These are phyloP conservation scores for Drosophila bocki DNA, from an alignment of 1,140 invertebrate genomes.

Conservation along the genomic window DNA sequence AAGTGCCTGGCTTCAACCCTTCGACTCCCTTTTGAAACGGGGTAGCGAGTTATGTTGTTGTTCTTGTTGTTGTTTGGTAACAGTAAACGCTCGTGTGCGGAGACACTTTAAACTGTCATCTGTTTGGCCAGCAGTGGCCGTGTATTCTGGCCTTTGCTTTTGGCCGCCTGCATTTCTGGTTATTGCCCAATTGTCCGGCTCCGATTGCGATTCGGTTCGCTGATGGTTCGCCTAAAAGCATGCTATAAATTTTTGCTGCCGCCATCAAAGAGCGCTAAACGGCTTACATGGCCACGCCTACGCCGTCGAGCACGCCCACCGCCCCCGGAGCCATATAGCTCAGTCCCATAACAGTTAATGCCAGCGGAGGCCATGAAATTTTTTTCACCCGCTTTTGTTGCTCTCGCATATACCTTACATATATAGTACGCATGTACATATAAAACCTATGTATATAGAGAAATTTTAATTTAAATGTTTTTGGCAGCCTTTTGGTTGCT, in stretches of 20 bases:
- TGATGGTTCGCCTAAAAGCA: slow-evolving; percentile 49
- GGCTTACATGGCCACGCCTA: slow-evolving; percentile 70
- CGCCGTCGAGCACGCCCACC: slow-evolving; percentile 16
- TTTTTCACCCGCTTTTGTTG: slow-evolving; percentile 29
- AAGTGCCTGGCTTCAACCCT: slow-evolving; percentile 52
- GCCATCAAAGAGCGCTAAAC: slow-evolving; percentile 79
- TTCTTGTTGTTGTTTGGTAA: not conserved
- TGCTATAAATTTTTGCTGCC: slow-evolving; percentile 73
- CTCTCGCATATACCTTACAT: slow-evolving; percentile 4
- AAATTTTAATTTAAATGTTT: slow-evolving; percentile 84
- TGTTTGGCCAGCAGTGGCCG: slow-evolving; percentile 42
- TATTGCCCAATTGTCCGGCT: slow-evolving; percentile 70
- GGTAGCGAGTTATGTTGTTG: not conserved
- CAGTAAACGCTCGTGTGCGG: slow-evolving; percentile 4
- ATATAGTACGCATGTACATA: slow-evolving; percentile 11
- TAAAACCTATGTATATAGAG: slow-evolving; percentile 28
- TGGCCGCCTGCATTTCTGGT: slow-evolving; percentile 58
- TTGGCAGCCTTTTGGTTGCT: slow-evolving; percentile 68
- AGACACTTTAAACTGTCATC: slow-evolving; percentile 79
- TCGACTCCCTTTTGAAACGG: not conserved
- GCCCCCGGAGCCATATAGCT: slow-evolving; percentile 18
- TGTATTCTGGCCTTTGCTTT: slow-evolving; percentile 11
- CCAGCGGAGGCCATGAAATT: slow-evolving; percentile 56
- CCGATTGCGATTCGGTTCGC: slow-evolving; percentile 31
- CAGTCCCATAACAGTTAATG: slow-evolving; percentile 71